These are phyloP conservation scores for Pituophis catenifer DNA, from an alignment of 2,113 vertebrate genomes.

Conservation along the genomic window DNA sequence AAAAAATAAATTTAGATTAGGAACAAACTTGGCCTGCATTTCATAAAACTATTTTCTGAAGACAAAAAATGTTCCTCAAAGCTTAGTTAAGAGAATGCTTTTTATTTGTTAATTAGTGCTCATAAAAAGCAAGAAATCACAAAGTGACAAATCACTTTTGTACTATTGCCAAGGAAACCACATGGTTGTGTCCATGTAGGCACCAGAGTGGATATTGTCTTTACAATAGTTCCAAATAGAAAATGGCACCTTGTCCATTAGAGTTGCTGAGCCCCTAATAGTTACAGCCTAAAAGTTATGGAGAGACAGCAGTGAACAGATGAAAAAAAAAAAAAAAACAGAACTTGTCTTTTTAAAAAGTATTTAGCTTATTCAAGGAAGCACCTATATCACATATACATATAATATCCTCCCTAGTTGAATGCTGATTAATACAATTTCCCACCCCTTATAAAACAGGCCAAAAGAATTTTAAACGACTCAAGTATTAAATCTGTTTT, in stretches of 20 bases:
- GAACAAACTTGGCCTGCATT: conserved; percentile 2
- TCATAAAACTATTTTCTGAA: not conserved
- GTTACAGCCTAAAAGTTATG: not conserved
- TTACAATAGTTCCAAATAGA: not conserved
- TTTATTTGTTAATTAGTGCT: not conserved
- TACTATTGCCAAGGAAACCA: not conserved
- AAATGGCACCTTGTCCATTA: not conserved
- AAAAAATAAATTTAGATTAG: not conserved
- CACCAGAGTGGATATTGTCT: not conserved
- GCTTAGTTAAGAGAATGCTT: not conserved
- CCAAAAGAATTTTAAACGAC: too few relatives aligned
- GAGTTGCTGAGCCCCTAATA: not conserved
- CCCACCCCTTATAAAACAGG: too few relatives aligned
- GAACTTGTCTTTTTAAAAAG: too few relatives aligned
- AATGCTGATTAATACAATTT: too few relatives aligned
- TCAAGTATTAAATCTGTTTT: too few relatives aligned
- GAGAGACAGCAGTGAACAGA: not conserved
- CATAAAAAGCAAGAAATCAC: not conserved
- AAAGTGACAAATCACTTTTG: not conserved
- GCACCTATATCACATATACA: too few relatives aligned
- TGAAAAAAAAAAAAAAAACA: too few relatives aligned
- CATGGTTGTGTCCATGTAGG: not conserved
- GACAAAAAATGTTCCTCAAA: not conserved
- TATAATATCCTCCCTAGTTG: too few relatives aligned
- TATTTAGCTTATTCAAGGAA: too few relatives aligned